These are phyloP conservation scores for Parapsyche elsis DNA, from an alignment of 1,140 invertebrate species.

Conservation along the genomic window DNA sequence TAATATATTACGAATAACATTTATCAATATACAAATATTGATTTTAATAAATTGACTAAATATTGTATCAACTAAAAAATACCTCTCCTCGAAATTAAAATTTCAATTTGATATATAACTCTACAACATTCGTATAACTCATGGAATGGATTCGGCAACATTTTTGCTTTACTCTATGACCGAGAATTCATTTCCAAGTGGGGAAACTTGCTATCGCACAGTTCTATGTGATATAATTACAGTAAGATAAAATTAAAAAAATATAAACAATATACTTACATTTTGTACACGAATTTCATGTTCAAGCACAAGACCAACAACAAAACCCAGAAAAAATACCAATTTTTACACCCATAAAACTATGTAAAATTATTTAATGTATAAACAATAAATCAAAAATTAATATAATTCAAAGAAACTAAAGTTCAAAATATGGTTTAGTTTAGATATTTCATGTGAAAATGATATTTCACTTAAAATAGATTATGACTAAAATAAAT, in stretches of 20 bases:
- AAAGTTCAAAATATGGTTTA: no score
- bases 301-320: neutral
- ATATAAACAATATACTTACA: conserved; percentile 1
- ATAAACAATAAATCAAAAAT: no score
- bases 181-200: neutral
- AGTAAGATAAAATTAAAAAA: conserved; percentile 2
- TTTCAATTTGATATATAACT: neutral
- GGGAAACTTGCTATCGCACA: neutral
- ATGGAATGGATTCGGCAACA: neutral
- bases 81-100: neutral
- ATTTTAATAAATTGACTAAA: conserved; percentile 13
- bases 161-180: neutral
- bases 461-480: no score
- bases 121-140: neutral
- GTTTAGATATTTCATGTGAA: no score
- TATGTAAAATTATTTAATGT: no score
- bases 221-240: neutral
- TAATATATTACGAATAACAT: neutral
- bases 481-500: no score
- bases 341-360: no score
- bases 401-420: no score
- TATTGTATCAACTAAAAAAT: neutral
- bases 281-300: neutral
- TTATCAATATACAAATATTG: neutral
- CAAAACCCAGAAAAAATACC: no score